Evolutionary conservation across 2,888 invertebrate genomes (phyloP).

Genomic region (Ophonus ardosiacus): DNA sequence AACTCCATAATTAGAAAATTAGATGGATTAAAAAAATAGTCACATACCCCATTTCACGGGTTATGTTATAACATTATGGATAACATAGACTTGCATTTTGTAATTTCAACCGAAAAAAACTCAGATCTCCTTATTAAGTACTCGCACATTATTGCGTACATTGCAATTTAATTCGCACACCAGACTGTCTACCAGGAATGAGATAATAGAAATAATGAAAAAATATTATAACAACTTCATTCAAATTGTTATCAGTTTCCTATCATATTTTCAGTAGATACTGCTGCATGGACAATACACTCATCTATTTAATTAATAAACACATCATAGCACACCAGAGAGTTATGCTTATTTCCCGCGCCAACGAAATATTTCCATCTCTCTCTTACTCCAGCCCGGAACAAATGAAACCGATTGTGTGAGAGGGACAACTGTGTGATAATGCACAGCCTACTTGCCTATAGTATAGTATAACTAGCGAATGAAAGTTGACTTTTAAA

Average conservation of each 20-base stretch:
- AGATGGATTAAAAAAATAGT: too few relatives aligned
- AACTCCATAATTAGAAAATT: too few relatives aligned
- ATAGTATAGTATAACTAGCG: too few relatives aligned
- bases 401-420: constrained; percentile 42
- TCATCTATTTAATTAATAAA: constrained; percentile 36
- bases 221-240: not conserved
- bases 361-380: constrained; percentile 1
- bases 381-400: constrained; percentile 1
- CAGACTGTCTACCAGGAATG: too few relatives aligned
- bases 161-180: not conserved
- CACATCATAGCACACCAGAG: constrained; percentile 37
- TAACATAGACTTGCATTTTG: too few relatives aligned
- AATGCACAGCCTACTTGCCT: constrained; percentile 18
- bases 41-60: too few relatives aligned
- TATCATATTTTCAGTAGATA: not conserved
- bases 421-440: constrained; percentile 23
- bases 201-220: not conserved
- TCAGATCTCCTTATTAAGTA: too few relatives aligned
- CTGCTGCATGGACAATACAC: not conserved
- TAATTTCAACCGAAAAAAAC: too few relatives aligned
- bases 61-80: too few relatives aligned
- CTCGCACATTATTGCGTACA: not conserved
- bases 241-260: not conserved
- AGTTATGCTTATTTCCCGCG: constrained; percentile 35
- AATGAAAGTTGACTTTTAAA: too few relatives aligned